Base-by-base conservation (phyloP, 2,888 invertebrate species). In the Hemicrepidius hirtus region DNA sequence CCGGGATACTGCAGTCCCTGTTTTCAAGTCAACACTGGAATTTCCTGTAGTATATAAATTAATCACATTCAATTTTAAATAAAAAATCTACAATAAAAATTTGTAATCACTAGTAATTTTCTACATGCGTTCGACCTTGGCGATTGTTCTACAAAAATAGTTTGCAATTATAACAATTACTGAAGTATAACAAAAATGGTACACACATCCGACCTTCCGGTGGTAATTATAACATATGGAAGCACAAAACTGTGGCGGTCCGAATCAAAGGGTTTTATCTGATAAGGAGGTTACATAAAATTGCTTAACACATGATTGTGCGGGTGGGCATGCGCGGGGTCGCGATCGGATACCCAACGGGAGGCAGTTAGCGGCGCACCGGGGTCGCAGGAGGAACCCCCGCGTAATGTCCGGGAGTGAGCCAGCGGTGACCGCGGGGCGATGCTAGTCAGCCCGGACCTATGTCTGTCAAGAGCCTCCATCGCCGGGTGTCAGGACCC, bases 401-500 rank as follows among this genome's bases (percentile, higher is more conserved):
- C 84, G 83, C 83, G 85, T 83, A 76, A 84, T 84, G 84, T 82
- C 79, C 83, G 84, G 83, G 82, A 81, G 85, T 84, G 84, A 80
- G 83, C 80, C 80, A 80, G 80, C 80, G 81, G 84, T 85, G 84
- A 84, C 83, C 83, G 83, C 84, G 83, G 82, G 85, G 86, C 84
- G 83, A 86, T 86, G 86, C 85, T 85, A 86, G 85, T 86, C 82
- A 84, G 82, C 80, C 81, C 82, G 80, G 84, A 85, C 86, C 83
- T 86, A 87, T 87, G 86, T 87, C 86, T 85, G 86, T 87, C 85
- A 85, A 86, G 85, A 87, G 86, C 84, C 84, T 87, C 83, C 86
- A 87, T 84, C 85, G 86, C 82, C 86, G 86, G 86, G 86, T 87
- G 80, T 87, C 86, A 83, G 86, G 86, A 84, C 86, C 86, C 86